phyloP scores from a whole-genome alignment of 2,888 invertebrate species.

The Lysandra coridon region DNA sequence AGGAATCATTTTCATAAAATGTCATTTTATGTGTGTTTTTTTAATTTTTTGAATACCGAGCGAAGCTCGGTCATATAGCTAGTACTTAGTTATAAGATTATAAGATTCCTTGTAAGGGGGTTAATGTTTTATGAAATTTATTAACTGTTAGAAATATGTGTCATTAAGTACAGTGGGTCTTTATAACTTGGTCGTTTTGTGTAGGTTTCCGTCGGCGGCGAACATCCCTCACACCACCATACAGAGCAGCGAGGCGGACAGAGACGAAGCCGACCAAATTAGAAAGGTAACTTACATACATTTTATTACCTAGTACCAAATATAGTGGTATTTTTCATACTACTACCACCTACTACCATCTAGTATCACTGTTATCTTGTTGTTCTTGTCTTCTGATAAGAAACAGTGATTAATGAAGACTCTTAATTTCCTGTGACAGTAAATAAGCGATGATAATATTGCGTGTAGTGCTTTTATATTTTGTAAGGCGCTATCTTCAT shows the following conservation, averaged over 20 bases:
- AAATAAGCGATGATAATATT: background rate
- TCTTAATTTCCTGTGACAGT: background rate
- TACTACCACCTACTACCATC: background rate
- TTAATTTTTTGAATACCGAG: too few species aligned
- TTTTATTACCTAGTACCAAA: background rate
- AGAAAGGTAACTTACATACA: slow-evolving; percentile 57
- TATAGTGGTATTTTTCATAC: background rate
- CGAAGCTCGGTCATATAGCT: too few species aligned
- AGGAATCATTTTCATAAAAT: too few species aligned
- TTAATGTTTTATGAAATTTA: too few species aligned
- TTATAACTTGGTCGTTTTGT: slow-evolving; percentile 11
- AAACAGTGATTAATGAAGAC: too few species aligned
- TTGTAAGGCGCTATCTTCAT: background rate
- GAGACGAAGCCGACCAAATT: slow-evolving; percentile 82
- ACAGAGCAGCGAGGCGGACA: slow-evolving; percentile 62
- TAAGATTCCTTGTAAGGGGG: too few species aligned
- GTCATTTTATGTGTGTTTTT: too few species aligned
- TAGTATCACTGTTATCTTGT: background rate
- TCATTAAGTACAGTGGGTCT: background rate
- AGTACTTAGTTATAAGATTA: too few species aligned
- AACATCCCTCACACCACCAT: slow-evolving; percentile 68
- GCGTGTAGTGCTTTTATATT: background rate
- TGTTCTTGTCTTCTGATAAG: background rate
- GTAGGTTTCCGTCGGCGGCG: slow-evolving; percentile 61
- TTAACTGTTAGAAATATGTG: too few species aligned